Base-by-base conservation (phyloP, 2,797 vertebrate genomes). In the Rhinichthys osculus region DNA sequence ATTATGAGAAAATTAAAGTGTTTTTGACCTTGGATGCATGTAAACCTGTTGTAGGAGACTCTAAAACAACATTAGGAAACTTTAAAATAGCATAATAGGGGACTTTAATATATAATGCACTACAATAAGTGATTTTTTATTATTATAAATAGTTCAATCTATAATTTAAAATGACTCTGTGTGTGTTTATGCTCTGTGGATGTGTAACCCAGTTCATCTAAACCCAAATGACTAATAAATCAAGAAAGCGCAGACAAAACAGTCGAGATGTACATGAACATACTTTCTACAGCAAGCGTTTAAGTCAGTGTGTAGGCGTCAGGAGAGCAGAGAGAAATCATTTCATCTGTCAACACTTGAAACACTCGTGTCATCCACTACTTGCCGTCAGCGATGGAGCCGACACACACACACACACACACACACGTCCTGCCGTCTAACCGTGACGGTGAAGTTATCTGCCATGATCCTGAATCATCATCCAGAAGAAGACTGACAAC, bases 241-340 rank as follows among this genome's bases (percentile, higher is more conserved):
- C 19, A 54, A 4, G 19, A 54, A 35, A 76, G 73, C 30, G 1
- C 16, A 35, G 73, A 33, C 10, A 38, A 54, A 54, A 13, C 30
- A 38, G 33, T 54, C 10, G 23, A 69, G 33, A 38, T 35, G 30
- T 19, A n/a, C 30, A 57, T 57, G 19, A 77, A n/a, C 33, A 40
- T 1, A 6, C 2, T 11, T 11, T 74, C 3, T 10, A 6, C 0
- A 7, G 19, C 16, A 52, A 11, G 72, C 2, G 50, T 77, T 77
- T 54, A 4, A 38, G 14, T 57, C 21, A 33, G 47, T 76, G 9
- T 21, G 47, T 35, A 14, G 50, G 30, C 19, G 10, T 54, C 30
- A n/a, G 33, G 21, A 59, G 74, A n/a, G 38, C 74, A 38, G 50
- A 77, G 50, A 77, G 74, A 57, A 38, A 47, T 47, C 44, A 47